Conservation (phyloP, 2,888 invertebrate species). For the Phania funesta region DNA sequence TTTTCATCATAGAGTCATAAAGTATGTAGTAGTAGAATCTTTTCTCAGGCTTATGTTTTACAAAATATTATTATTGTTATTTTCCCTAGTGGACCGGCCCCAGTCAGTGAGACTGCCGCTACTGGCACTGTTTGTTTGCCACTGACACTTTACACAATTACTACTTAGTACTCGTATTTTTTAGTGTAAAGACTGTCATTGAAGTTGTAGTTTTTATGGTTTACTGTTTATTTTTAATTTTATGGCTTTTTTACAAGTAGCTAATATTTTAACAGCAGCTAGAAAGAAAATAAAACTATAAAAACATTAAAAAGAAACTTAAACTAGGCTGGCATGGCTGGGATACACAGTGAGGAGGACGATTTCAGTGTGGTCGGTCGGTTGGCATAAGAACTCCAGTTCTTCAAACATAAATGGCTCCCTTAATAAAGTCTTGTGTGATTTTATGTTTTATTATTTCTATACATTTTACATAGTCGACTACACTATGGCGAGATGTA, state of each 20-base stretch:
- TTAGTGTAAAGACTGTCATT: conserved; percentile 40
- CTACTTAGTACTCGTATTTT: conserved; percentile 16
- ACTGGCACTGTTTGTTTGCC: not conserved
- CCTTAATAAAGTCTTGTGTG: conserved; percentile 48
- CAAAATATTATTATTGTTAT: conserved; percentile 60
- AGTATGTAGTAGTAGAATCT: conserved; percentile 18
- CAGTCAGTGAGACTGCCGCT: conserved; percentile 25
- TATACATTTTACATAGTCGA: not conserved
- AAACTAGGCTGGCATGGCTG: conserved; percentile 10
- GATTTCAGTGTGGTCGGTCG: conserved; percentile 17
- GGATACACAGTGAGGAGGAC: not conserved
- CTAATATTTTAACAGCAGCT: conserved; percentile 49
- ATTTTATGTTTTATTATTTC: conserved; percentile 12
- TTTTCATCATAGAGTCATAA: conserved; percentile 32
- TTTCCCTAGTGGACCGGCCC: conserved; percentile 43
- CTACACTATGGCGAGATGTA: not conserved
- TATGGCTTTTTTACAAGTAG: conserved; percentile 41
- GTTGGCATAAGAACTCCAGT: not conserved
- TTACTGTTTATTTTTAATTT: conserved; percentile 12
- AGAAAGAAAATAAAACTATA: conserved; percentile 24
- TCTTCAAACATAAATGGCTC: conserved; percentile 42
- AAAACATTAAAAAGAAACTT: conserved; percentile 35
- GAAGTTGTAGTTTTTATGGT: conserved; percentile 31
- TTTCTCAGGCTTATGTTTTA: conserved; percentile 62
- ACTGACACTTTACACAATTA: conserved; percentile 25